These are phyloP conservation scores for Megaceryle alcyon DNA, from an alignment of 2,797 vertebrate species.

Conservation along the genomic window DNA sequence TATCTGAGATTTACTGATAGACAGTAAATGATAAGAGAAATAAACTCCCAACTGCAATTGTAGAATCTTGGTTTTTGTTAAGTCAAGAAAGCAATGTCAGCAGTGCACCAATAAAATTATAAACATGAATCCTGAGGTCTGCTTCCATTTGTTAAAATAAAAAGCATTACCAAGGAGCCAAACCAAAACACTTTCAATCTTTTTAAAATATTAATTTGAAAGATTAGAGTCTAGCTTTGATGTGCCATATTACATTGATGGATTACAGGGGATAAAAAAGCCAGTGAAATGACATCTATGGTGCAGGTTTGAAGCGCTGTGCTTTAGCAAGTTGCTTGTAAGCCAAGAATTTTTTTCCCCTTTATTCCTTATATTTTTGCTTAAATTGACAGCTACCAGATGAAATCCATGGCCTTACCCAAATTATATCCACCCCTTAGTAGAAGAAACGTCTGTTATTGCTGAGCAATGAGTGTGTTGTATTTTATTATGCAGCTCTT, in stretches of 20 bases:
- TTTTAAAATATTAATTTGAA: conserved; percentile 52
- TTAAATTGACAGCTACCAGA: background rate
- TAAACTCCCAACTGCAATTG: background rate
- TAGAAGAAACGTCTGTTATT: background rate
- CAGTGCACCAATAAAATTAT: background rate
- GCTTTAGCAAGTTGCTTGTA: background rate
- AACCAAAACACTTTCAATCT: conserved; percentile 14
- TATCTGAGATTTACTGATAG: background rate
- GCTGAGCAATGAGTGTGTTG: background rate
- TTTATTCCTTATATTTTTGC: background rate
- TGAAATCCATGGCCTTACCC: background rate
- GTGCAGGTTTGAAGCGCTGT: background rate
- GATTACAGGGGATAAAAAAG: conserved; percentile 13
- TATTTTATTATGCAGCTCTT: conserved; percentile 5
- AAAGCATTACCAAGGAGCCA: conserved; percentile 5
- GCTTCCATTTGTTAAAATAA: background rate
- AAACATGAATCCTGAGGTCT: background rate
- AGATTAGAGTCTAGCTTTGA: conserved; percentile 33
- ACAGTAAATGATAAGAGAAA: background rate
- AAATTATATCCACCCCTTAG: background rate
- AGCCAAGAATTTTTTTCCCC: background rate
- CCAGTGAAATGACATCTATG: background rate
- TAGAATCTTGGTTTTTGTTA: background rate
- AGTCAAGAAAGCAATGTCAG: conserved; percentile 6
- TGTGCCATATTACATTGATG: conserved; percentile 16